Evolutionary conservation across 2,113 vertebrate genomes (phyloP), one percentile per base, ranked within the genome.

Genomic region (Ia io): DNA sequence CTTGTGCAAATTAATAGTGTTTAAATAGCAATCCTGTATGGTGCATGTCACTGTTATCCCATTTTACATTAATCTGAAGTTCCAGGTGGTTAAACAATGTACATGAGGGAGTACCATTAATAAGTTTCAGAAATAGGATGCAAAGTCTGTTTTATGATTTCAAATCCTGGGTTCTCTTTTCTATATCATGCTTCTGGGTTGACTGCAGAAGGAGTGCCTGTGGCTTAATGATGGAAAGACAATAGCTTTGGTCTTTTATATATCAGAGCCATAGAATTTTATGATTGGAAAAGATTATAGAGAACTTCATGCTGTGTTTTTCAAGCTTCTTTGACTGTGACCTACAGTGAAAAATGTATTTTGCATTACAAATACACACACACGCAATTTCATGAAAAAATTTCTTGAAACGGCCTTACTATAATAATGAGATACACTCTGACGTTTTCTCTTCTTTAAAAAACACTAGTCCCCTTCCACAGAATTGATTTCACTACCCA

Each of bases 321-420:
- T 77, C 80, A 90, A 91, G 40, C n/a, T 86, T 87, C 51, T 85
- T 95, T 88, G 65, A 76, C n/a, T 83, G 20, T 84, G 63, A 70
- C 73, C 42, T 56, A 74, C 25, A 79, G 37, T 93, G 83, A 88
- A 42, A 92, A 86, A 80, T 74, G 14, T 90, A 49, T 92, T 87
- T 94, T 95, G 67, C 2, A 79, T 88, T 42, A 89, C 35, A 77
- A 44, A 82, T 30, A 16, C 30, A 65, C 51, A 73, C 30, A 47
- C 12, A 56, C 20, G 76, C 0, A 90, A n/a, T 83, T 83, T 63
- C 28, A 61, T 82, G 53, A 80, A 80, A 80, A 78, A 53, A 79
- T 18, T 17, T 40, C 14, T 82, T 61, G 56, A 37, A 94, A 87
- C 23, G 53, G 76, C 12, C 59, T 69, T 42, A 59, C 7, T 97